Conservation (phyloP, 92 coral and sea anemone species). For the Porites divaricata region DNA sequence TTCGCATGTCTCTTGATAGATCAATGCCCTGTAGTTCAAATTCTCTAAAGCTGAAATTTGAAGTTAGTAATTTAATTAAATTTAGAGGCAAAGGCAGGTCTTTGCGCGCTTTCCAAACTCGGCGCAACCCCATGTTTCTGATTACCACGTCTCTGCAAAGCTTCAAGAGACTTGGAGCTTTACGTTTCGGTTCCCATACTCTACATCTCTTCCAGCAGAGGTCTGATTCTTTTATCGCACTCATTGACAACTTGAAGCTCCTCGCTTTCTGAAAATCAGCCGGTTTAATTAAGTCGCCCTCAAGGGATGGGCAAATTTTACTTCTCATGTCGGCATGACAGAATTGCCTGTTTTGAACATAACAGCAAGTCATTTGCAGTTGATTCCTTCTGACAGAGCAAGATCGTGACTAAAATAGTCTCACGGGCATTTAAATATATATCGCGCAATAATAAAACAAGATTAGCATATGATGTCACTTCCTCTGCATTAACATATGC, state of each 20-base stretch:
- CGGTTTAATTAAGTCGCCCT: neutral
- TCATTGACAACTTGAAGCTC: neutral
- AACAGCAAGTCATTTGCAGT: slow-evolving; percentile 42
- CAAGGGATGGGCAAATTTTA: slow-evolving; percentile 8
- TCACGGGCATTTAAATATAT: slow-evolving; percentile 23
- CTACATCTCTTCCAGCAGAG: slow-evolving; percentile 13
- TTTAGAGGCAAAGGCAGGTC: slow-evolving; percentile 67
- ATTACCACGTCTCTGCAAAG: slow-evolving; percentile 61
- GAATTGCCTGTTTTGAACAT: slow-evolving; percentile 42
- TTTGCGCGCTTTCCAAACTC: slow-evolving; percentile 53
- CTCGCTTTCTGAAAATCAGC: neutral
- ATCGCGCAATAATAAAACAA: slow-evolving; percentile 28
- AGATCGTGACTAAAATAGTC: slow-evolving; percentile 22
- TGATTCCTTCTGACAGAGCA: slow-evolving; percentile 44
- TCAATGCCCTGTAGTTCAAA: slow-evolving; percentile 55
- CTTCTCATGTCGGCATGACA: slow-evolving; percentile 24
- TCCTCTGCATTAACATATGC: slow-evolving; percentile 29
- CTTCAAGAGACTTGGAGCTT: slow-evolving; percentile 33
- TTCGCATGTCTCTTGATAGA: slow-evolving; percentile 57
- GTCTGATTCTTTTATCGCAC: slow-evolving; percentile 11
- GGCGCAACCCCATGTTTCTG: slow-evolving; percentile 36
- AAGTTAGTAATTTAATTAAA: slow-evolving; percentile 58
- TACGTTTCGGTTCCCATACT: slow-evolving; percentile 14
- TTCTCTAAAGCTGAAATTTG: slow-evolving; percentile 58
- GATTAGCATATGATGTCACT: slow-evolving; percentile 70